Evolutionary conservation across 1,140 invertebrate species (phyloP).

Genomic region (Scaptomyza montana): DNA sequence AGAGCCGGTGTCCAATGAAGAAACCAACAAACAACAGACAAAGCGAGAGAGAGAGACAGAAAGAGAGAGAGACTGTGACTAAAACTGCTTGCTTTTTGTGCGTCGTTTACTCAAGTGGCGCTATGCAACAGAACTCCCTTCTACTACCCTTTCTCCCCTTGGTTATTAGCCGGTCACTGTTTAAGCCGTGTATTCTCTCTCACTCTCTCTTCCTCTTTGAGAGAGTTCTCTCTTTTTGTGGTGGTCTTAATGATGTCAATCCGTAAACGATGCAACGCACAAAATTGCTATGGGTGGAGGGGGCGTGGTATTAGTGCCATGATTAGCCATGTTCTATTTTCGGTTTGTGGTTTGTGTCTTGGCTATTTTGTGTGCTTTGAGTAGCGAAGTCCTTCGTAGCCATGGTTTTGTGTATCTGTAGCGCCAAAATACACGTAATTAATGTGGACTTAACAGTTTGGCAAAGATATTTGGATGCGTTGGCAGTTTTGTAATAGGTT

Average conservation of each 20-base stretch:
- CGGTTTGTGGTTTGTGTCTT: constrained; percentile 24
- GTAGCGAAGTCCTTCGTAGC: constrained; percentile 4
- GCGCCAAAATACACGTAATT: constrained; percentile 61
- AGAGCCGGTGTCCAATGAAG: constrained; percentile 24
- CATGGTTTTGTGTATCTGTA: not conserved
- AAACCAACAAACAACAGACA: constrained; percentile 12
- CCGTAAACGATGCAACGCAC: constrained; percentile 52
- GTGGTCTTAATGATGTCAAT: constrained; percentile 76
- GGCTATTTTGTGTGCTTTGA: constrained; percentile 17
- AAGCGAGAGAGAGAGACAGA: not conserved
- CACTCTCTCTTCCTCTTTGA: too few species aligned
- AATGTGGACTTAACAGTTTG: constrained; percentile 56
- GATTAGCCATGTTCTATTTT: constrained; percentile 58
- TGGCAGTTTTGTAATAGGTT: constrained; percentile 1
- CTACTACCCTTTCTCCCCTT: constrained; percentile 10
- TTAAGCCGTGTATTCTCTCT: constrained; percentile 24
- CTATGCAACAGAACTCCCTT: constrained; percentile 54
- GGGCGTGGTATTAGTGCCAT: constrained; percentile 50
- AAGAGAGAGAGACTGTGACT: constrained; percentile 1
- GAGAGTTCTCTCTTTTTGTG: constrained; percentile 39
- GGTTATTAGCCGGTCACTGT: constrained; percentile 67
- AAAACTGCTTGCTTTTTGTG: constrained; percentile 48
- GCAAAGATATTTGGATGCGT: constrained; percentile 37
- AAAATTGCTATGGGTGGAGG: too few species aligned
- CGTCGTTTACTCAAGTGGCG: constrained; percentile 76